phyloP scores from a whole-genome alignment of 2,113 vertebrate species.

The Xyrauchen texanus region DNA sequence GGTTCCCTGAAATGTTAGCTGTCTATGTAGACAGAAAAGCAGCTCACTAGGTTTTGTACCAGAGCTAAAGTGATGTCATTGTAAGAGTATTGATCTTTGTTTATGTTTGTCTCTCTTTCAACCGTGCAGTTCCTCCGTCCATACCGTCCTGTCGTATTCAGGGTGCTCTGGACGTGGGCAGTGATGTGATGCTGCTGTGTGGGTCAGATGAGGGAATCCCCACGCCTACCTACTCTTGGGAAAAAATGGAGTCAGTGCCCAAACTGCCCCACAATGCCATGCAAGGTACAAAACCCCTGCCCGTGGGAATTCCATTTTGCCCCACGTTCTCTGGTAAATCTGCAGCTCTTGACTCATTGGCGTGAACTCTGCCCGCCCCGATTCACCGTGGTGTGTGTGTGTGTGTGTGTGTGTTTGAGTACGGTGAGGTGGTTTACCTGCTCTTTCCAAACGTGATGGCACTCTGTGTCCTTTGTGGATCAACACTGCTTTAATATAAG shows the following conservation, averaged over 20 bases:
- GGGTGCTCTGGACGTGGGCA: constrained; percentile 91
- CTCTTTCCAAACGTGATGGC: no score
- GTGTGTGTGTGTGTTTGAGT: constrained; percentile 3
- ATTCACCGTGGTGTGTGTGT: no score
- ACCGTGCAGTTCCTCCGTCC: constrained; percentile 87
- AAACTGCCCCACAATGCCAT: constrained; percentile 89
- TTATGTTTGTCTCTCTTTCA: no score
- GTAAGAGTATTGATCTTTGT: no score
- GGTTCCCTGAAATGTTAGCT: no score
- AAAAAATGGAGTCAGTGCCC: constrained; percentile 89
- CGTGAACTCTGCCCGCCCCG: background rate
- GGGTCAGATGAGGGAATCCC: constrained; percentile 95
- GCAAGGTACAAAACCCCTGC: constrained; percentile 85
- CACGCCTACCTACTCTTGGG: constrained; percentile 93
- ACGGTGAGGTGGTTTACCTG: no score
- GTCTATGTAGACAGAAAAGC: no score
- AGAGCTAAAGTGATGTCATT: no score
- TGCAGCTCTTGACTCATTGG: constrained; percentile 42
- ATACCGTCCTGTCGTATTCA: constrained; percentile 90
- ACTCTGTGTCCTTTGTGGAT: no score
- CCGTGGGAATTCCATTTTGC: constrained; percentile 72
- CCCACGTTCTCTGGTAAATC: constrained; percentile 75
- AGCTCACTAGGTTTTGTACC: no score
- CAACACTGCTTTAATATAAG: no score
- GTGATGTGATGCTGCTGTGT: constrained; percentile 91